Evolutionary conservation across 2,797 vertebrate genomes (phyloP).

Genomic region (Manis crassicaudata): DNA sequence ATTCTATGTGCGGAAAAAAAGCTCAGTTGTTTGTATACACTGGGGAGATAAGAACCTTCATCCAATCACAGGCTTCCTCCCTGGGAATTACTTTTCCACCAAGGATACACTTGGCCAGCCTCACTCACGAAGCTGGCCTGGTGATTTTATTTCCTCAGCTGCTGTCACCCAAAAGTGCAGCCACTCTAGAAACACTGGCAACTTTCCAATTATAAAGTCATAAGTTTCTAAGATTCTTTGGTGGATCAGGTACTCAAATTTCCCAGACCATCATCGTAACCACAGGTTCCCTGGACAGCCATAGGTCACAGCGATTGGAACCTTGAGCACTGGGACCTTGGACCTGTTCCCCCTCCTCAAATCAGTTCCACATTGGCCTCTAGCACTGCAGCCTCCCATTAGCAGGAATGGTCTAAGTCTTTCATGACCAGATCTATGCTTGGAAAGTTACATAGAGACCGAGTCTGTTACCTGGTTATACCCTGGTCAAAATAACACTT

Average conservation of each 20-base stretch:
- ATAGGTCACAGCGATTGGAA: neutral
- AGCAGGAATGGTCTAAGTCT: neutral
- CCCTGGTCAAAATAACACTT: neutral
- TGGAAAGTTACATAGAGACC: neutral
- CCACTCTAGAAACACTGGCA: conserved; percentile 78
- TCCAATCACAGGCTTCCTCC: neutral
- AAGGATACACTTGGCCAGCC: neutral
- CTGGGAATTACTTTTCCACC: neutral
- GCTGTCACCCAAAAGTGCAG: conserved; percentile 78
- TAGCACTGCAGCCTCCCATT: neutral
- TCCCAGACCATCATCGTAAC: conserved; percentile 63
- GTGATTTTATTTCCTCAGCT: conserved; percentile 82
- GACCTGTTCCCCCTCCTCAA: neutral
- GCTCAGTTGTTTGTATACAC: neutral
- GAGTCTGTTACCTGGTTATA: neutral
- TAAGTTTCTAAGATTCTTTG: conserved; percentile 72
- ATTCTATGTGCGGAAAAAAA: neutral
- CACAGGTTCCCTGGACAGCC: neutral
- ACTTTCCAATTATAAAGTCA: conserved; percentile 79
- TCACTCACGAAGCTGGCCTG: conserved; percentile 68
- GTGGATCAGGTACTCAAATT: conserved; percentile 26
- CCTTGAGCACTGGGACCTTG: neutral
- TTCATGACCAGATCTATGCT: neutral
- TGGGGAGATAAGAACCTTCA: neutral
- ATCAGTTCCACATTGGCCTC: neutral